Evolutionary conservation across 2,113 vertebrate genomes (phyloP), one percentile per base, ranked within the genome.

Genomic region (Eolophus roseicapilla): DNA sequence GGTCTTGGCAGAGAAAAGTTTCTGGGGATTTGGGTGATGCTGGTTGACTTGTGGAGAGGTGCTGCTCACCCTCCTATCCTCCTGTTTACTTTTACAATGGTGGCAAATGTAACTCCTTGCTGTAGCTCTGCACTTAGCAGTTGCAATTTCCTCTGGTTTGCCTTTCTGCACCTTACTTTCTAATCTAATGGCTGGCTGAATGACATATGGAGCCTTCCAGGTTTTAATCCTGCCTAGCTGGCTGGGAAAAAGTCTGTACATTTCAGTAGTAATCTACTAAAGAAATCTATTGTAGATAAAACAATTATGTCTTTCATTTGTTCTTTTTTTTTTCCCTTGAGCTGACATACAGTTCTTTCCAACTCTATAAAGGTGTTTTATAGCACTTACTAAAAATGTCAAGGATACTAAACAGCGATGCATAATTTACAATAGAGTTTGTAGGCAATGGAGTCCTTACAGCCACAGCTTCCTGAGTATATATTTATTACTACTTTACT

Each of bases 321-420:
- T 92, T 94, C 91, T 82, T 86, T 80, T 96, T 96, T 88, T 97
- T 93, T 74, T 27, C 35, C 81, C 81, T 93, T 89, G 53, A 89
- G 96, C 93, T 95, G 93, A 92, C 95, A 85, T 86, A 71, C 62
- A 91, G 83, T 95, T 95, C 90, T 91, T 95, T 96, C 96, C 89
- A 91, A 93, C 70, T 96, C 96, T 82, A 95, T 97, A 96, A 95
- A 96, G 81, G 93, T 95, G 91, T 96, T 96, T 97, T 96, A 97
- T 95, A 94, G 59, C 88, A 80, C 92, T 93, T 95, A 96, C 92
- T 97, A 96, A 96, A 97, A 92, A 96, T 95, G 95, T 96, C 96
- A 96, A 92, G 95, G 94, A 84, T 94, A 95, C 93, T 95, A 95
- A 97, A 96, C 91, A 97, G 96, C 88, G 89, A 96, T 96, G 89